phyloP scores from a whole-genome alignment of 1,140 invertebrate species.

The Periplaneta americana region DNA sequence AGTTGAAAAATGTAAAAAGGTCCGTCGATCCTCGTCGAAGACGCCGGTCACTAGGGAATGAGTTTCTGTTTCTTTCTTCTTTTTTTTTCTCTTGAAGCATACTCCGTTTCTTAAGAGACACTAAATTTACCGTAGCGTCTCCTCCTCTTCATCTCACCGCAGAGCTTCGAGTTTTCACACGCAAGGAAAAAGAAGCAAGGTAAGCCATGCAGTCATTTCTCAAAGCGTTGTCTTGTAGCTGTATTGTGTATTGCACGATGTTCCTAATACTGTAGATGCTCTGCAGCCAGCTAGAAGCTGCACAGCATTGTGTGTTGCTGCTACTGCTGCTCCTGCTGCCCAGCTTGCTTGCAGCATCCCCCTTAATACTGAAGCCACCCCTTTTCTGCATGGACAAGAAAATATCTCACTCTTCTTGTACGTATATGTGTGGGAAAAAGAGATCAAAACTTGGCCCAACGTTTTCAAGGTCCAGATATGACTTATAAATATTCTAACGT shows the following conservation, averaged over 20 bases:
- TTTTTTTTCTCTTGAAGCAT: background rate
- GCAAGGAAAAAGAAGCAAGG: background rate
- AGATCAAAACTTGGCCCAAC: background rate
- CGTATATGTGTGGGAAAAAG: no score
- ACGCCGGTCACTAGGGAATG: slow-evolving; percentile 8
- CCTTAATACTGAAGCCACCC: background rate
- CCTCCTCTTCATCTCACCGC: background rate
- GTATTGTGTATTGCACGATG: no score
- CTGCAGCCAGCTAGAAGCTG: no score
- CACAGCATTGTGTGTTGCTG: background rate
- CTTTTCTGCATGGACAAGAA: background rate
- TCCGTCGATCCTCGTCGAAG: background rate
- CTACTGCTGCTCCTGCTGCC: background rate
- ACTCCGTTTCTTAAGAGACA: background rate
- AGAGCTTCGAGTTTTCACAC: background rate
- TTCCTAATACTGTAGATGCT: no score
- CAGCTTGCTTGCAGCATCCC: background rate
- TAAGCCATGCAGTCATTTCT: background rate
- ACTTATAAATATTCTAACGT: background rate
- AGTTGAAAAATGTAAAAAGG: slow-evolving; percentile 9
- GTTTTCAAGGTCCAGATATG: background rate
- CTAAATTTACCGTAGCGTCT: background rate
- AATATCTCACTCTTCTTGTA: background rate
- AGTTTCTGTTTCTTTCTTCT: background rate
- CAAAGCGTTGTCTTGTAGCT: background rate